Conservation (phyloP, 2,797 vertebrate genomes). For the Coendou prehensilis region DNA sequence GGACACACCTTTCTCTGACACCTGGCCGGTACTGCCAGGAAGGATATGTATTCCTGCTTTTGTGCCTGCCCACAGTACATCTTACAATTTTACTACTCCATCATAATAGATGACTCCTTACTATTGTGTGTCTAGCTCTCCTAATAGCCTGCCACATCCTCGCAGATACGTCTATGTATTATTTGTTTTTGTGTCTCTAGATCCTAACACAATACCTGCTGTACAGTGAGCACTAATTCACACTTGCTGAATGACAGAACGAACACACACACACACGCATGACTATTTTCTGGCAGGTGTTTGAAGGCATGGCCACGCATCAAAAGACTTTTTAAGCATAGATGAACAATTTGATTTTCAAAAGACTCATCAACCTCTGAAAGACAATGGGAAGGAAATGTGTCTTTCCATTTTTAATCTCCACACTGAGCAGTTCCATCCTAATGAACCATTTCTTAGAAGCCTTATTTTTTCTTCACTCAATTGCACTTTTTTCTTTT, state of each 20-base stretch:
- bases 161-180: background rate
- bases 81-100: background rate
- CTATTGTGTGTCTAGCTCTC: background rate
- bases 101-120: background rate
- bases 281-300: background rate
- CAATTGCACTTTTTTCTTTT: background rate
- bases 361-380: slow-evolving; percentile 28
- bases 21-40: background rate
- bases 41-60: background rate
- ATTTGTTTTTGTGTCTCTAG: background rate
- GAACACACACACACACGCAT: background rate
- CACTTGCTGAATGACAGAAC: background rate
- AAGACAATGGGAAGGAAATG: slow-evolving; percentile 45
- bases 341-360: slow-evolving; percentile 44
- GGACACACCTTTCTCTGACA: background rate
- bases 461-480: background rate
- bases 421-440: background rate
- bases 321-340: background rate
- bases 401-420: slow-evolving; percentile 33
- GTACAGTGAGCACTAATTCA: background rate
- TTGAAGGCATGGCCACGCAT: background rate
- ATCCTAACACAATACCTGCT: background rate
- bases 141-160: background rate
- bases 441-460: slow-evolving; percentile 21
- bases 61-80: background rate